Evolutionary conservation across 2,888 invertebrate genomes (phyloP).

Genomic region (Fragum sueziense): DNA sequence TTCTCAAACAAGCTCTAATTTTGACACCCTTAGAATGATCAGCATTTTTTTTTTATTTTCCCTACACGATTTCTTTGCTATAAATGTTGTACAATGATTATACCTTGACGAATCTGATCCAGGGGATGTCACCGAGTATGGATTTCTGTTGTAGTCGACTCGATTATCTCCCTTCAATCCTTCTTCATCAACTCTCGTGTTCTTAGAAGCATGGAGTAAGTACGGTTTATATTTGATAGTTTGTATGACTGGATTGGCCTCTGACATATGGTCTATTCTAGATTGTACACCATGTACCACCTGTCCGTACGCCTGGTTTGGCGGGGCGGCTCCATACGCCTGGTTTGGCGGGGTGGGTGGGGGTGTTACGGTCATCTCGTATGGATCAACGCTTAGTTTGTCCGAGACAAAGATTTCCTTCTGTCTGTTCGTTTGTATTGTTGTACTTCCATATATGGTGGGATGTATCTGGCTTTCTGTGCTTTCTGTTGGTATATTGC

Average conservation of each 20-base stretch:
- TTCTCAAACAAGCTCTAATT: too few relatives aligned
- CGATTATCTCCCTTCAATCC: not conserved
- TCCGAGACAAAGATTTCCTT: not conserved
- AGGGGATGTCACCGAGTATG: not conserved
- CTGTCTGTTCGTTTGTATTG: not conserved
- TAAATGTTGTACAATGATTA: too few relatives aligned
- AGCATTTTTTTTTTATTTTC: too few relatives aligned
- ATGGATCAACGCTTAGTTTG: not conserved
- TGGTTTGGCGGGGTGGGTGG: not conserved
- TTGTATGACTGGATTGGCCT: not conserved
- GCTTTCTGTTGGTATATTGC: not conserved
- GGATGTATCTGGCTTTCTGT: not conserved
- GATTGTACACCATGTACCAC: not conserved
- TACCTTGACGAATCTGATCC: too few relatives aligned
- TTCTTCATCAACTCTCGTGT: not conserved
- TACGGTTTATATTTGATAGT: not conserved
- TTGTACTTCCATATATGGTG: too few relatives aligned
- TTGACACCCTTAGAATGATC: too few relatives aligned
- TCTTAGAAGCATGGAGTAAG: not conserved
- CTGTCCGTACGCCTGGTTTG: too few relatives aligned
- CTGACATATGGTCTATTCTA: not conserved
- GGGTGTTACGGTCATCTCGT: slow-evolving; percentile 1
- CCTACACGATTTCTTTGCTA: too few relatives aligned
- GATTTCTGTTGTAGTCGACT: not conserved
- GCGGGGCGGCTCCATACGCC: not conserved